These are phyloP conservation scores for Tipula helvola DNA, from an alignment of 2,888 invertebrate genomes.

Conservation along the genomic window DNA sequence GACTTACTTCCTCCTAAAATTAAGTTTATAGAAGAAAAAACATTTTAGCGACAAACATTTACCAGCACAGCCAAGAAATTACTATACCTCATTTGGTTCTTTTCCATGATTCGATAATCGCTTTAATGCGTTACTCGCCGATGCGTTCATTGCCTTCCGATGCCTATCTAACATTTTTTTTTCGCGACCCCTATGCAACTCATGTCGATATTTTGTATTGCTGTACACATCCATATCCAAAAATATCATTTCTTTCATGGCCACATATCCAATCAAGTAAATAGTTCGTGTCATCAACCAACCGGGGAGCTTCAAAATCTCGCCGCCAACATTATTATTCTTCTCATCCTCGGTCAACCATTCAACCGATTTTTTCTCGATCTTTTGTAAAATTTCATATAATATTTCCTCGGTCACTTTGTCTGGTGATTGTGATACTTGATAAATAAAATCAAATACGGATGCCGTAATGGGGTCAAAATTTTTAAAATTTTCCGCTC, in stretches of 20 bases:
- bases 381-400: slow-evolving; percentile 36
- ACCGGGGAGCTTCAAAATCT: slow-evolving; percentile 22
- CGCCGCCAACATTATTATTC: slow-evolving; percentile 10
- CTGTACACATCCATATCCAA: slow-evolving; percentile 73
- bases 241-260: slow-evolving; percentile 65
- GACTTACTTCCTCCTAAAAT: slow-evolving; percentile 48
- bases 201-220: slow-evolving; percentile 48
- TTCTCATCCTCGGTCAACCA: slow-evolving; percentile 13
- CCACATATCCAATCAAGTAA: slow-evolving; percentile 61
- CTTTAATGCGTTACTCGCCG: slow-evolving; percentile 32
- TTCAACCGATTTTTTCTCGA: slow-evolving; percentile 35
- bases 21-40: neutral
- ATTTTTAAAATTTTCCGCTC: slow-evolving; percentile 24
- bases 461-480: slow-evolving; percentile 41
- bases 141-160: slow-evolving; percentile 29
- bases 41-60: slow-evolving; percentile 25
- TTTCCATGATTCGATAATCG: slow-evolving; percentile 23
- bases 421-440: slow-evolving; percentile 45
- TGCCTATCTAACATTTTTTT: neutral
- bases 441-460: slow-evolving; percentile 42
- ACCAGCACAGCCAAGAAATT: neutral
- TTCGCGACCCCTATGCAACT: slow-evolving; percentile 5
- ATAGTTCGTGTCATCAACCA: slow-evolving; percentile 41
- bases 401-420: slow-evolving; percentile 39
- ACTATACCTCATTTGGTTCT: neutral